A percentile compares a stretch with the other conserved stretches of the same genome.
Evolutionary conservation across 2,113 vertebrate species (phyloP).

Genomic region (Oncorhynchus clarkii): DNA sequence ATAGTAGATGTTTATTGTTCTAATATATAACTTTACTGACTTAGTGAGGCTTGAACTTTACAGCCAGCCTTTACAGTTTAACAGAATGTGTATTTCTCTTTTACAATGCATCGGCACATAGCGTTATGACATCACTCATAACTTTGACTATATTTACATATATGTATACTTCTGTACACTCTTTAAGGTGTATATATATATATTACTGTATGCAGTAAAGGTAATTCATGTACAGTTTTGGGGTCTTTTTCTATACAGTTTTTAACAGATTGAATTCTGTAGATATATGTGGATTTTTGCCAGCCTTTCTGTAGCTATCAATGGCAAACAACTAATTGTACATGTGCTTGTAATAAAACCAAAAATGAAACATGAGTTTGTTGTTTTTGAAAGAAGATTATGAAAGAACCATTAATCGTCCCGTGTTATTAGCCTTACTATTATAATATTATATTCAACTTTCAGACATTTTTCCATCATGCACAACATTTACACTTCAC

Average conservation of each 20-base stretch:
- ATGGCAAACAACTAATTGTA: constrained; percentile 69
- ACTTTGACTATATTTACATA: constrained; percentile 46
- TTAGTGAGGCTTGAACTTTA: constrained; percentile 35
- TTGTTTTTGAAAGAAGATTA: constrained; percentile 5
- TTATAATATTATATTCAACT: neutral
- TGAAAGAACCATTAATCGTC: neutral
- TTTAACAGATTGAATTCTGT: constrained; percentile 78
- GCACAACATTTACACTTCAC: constrained; percentile 10
- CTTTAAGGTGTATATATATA: constrained; percentile 1
- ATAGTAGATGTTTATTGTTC: constrained; percentile 26
- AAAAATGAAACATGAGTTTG: constrained; percentile 56
- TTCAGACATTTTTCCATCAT: neutral
- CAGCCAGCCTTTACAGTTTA: constrained; percentile 51
- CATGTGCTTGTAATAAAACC: constrained; percentile 83
- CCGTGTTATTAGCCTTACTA: neutral
- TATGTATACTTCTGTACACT: constrained; percentile 47
- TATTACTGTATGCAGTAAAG: constrained; percentile 47
- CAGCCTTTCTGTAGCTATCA: constrained; percentile 73
- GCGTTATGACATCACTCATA: constrained; percentile 47
- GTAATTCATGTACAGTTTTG: constrained; percentile 73
- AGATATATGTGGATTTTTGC: constrained; percentile 74
- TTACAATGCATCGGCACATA: constrained; percentile 40
- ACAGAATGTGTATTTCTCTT: constrained; percentile 52
- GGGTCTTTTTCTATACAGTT: constrained; percentile 80
- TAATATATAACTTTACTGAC: constrained; percentile 33